Conservation (phyloP, 2,113 vertebrate species). For the Myiopsitta monachus region DNA sequence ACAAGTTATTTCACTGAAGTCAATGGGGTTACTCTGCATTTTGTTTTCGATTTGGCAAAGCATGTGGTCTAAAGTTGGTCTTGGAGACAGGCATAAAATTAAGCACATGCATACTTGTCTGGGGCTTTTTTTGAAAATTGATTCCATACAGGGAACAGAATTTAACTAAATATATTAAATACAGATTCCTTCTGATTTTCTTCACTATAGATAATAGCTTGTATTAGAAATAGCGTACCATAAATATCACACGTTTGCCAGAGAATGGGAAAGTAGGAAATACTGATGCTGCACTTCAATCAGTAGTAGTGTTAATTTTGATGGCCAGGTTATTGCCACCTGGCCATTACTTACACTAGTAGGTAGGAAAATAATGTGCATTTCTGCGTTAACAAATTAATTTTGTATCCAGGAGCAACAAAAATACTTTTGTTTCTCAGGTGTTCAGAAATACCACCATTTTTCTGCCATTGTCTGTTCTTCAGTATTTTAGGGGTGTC, state of each 20-base stretch:
- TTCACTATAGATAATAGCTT: constrained; percentile 17
- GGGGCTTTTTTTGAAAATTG: constrained; percentile 14
- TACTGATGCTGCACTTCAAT: constrained; percentile 17
- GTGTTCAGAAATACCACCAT: not conserved
- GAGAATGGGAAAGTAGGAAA: not conserved
- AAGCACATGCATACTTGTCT: constrained; percentile 36
- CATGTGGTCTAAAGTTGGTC: constrained; percentile 46
- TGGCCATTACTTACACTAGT: constrained; percentile 37
- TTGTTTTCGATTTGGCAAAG: constrained; percentile 56
- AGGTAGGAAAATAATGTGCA: constrained; percentile 52
- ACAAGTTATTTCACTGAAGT: constrained; percentile 51
- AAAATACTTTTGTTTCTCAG: constrained; percentile 13
- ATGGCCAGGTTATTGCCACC: constrained; percentile 53
- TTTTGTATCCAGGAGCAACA: constrained; percentile 32
- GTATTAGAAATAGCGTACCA: not conserved
- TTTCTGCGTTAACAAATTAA: constrained; percentile 56
- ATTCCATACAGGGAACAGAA: constrained; percentile 18
- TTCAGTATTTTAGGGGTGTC: constrained; percentile 19
- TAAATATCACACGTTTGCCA: not conserved
- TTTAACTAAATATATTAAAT: constrained; percentile 38
- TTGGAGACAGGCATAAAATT: constrained; percentile 37
- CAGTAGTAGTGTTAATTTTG: constrained; percentile 26
- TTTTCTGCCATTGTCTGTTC: not conserved
- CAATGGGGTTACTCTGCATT: constrained; percentile 50
- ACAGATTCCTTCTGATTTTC: constrained; percentile 20